Conservation (phyloP, 2,888 invertebrate genomes). For the Molorchus minor region DNA sequence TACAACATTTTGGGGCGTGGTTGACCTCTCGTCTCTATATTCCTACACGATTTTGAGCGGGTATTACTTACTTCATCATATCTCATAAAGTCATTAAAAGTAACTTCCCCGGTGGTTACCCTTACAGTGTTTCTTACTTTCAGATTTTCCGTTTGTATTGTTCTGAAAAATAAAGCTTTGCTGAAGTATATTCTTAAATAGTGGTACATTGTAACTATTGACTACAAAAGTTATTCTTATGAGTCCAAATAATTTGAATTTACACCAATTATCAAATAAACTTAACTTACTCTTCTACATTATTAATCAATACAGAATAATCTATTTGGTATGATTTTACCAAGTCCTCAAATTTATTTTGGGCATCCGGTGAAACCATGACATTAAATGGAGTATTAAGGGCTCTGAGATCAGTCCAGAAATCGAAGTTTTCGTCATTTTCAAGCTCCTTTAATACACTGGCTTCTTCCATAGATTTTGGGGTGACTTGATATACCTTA, state of each 20-base stretch:
- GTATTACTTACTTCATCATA: constrained; percentile 16
- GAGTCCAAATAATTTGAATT: neutral
- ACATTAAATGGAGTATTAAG: constrained; percentile 9
- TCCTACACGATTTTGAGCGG: too few species aligned
- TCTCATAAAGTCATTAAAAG: constrained; percentile 19
- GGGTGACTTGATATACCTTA: constrained; percentile 18
- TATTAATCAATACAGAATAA: constrained; percentile 9
- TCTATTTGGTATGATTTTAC: constrained; percentile 5
- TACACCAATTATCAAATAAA: neutral
- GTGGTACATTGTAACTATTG: neutral
- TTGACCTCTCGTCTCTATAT: too few species aligned
- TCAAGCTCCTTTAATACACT: neutral
- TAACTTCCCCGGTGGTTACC: neutral
- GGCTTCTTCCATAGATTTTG: constrained; percentile 2
- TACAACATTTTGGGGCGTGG: too few species aligned
- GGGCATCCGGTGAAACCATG: constrained; percentile 18
- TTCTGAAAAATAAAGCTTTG: neutral
- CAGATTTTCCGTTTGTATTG: neutral
- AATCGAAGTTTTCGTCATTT: constrained; percentile 11
- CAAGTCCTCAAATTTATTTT: constrained; percentile 10
- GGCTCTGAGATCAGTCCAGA: constrained; percentile 7
- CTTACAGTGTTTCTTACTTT: neutral
- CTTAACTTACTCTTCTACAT: constrained; percentile 16
- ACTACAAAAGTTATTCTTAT: too few species aligned
- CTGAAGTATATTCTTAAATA: neutral